Conservation (phyloP, 2,888 invertebrate genomes). For the Mycalesis mineus region DNA sequence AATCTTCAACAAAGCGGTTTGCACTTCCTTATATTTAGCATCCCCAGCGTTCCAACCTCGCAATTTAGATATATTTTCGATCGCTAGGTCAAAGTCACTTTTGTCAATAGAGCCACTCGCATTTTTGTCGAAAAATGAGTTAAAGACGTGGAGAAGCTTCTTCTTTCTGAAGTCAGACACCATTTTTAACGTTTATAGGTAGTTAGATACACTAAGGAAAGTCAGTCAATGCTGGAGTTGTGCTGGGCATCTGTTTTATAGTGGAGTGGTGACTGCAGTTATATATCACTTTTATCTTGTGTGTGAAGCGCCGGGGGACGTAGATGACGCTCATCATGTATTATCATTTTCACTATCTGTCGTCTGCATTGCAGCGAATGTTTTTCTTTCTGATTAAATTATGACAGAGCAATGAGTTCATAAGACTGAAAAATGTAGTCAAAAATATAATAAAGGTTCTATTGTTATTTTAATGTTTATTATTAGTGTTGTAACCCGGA, state of each 20-base stretch:
- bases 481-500: too few species aligned
- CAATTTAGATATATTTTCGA: conserved; percentile 88
- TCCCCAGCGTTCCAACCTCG: conserved; percentile 87
- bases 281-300: conserved; percentile 20
- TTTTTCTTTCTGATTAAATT: conserved; percentile 10
- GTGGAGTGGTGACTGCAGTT: conserved; percentile 19
- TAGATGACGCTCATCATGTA: conserved; percentile 26
- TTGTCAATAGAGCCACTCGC: conserved; percentile 92
- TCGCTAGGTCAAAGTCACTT: conserved; percentile 90
- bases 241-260: conserved; percentile 26
- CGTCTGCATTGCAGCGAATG: conserved; percentile 40
- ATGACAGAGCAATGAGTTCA: conserved; percentile 1
- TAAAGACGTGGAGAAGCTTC: conserved; percentile 91
- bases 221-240: neutral
- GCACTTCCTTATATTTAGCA: conserved; percentile 84
- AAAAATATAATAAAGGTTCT: too few species aligned
- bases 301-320: conserved; percentile 12
- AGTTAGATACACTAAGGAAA: neutral
- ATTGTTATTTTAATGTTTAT: too few species aligned
- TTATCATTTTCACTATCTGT: conserved; percentile 34
- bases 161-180: conserved; percentile 93
- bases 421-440: neutral
- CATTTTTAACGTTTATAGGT: conserved; percentile 51
- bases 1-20: conserved; percentile 85
- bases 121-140: conserved; percentile 92